phyloP scores from a whole-genome alignment of 2,888 invertebrate genomes.

The Meandrusa payeni region DNA sequence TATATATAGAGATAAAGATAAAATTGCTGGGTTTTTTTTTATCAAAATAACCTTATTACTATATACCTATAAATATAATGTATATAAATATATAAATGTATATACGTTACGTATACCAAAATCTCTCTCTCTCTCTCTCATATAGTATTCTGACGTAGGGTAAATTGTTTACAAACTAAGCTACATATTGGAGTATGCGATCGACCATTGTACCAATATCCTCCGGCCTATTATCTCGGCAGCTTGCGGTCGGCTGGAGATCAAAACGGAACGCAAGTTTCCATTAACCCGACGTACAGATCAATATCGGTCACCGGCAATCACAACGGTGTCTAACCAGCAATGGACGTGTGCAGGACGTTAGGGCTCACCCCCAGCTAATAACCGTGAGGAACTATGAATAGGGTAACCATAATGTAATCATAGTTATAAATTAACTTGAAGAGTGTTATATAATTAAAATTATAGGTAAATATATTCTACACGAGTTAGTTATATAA shows the following conservation, averaged over 20 bases:
- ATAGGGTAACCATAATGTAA: slow-evolving; percentile 4
- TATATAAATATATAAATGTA: no score
- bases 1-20: no score
- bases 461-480: no score
- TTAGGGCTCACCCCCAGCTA: not conserved
- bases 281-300: slow-evolving; percentile 16
- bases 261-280: slow-evolving; percentile 9
- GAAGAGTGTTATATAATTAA: no score
- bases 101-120: no score
- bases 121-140: no score
- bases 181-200: slow-evolving; percentile 12
- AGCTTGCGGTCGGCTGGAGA: slow-evolving; percentile 5
- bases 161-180: slow-evolving; percentile 23
- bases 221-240: slow-evolving; percentile 11
- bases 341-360: slow-evolving; percentile 12
- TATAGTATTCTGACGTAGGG: slow-evolving; percentile 10
- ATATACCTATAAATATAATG: no score
- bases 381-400: slow-evolving; percentile 3
- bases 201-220: slow-evolving; percentile 17
- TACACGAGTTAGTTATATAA: no score
- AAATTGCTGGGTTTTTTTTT: no score
- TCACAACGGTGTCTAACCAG: slow-evolving; percentile 9
- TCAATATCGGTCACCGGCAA: slow-evolving; percentile 17
- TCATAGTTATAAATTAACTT: no score
- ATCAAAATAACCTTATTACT: no score